Base-by-base conservation (phyloP, 2,888 invertebrate genomes). In the Teleiodes luculella region DNA sequence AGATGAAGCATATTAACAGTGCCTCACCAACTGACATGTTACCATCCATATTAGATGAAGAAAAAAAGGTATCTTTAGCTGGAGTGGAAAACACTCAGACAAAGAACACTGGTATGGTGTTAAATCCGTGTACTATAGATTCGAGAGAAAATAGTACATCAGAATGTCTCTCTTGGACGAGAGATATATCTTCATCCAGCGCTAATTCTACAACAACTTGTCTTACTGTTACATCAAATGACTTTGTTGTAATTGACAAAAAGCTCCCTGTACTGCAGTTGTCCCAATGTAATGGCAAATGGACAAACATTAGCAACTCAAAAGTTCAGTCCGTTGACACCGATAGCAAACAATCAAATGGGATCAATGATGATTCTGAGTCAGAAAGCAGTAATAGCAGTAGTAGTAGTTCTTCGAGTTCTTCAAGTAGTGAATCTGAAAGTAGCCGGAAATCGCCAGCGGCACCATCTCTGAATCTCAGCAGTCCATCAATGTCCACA, bases 111-210 rank as follows among this genome's bases (percentile, higher is more conserved):
- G 46, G 13, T 11, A 18, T 35, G 33, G 35, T 24, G n/a, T 13
- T n/a, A 28, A 37, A 24, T 3, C 49, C 36, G 11, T 5, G 13
- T 13, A 37, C 37, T 49, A 37, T 52, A 5, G 52, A 35, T 0
- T 69, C 74, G 2, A 63, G 78, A 7, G 68, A 69, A 36, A 62
- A 62, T 11, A 75, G 75, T 39, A 58, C 43, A 5, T 79, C 83
- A 0, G 70, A 73, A 20, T 62, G 62, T 18, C 59, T 75, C 0
- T 85, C 85, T 0, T 88, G 86, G 86, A 81, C 80, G 1, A 80
- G 70, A 60, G 80, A 86, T 45, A 81, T 87, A 54, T 84, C 85
- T 0, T 76, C 72, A 35, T 80, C 84, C 0, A 80, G 80, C 33
- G n/a, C n/a, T n/a, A n/a, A n/a, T n/a, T n/a, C n/a, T n/a, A 70